Evolutionary conservation across 2,888 invertebrate species (phyloP).

Genomic region (Lasiommata megera): DNA sequence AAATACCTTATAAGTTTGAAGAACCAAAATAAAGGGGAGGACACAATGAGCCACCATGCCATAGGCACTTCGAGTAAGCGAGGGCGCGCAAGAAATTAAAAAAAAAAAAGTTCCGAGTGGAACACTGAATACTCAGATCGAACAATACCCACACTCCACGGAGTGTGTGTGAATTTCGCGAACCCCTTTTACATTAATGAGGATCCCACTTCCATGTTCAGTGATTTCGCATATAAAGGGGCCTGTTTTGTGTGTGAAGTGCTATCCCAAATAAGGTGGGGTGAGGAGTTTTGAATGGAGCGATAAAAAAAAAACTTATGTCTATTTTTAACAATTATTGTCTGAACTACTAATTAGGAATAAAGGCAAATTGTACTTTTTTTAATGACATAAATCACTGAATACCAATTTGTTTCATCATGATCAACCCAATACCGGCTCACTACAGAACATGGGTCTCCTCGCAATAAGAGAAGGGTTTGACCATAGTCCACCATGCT

Average conservation of each 20-base stretch:
- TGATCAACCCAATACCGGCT: too few species aligned
- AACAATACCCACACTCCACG: slow-evolving; percentile 25
- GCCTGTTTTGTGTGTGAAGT: slow-evolving; percentile 23
- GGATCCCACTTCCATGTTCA: slow-evolving; percentile 30
- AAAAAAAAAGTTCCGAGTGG: slow-evolving; percentile 24
- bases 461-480: too few species aligned
- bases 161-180: slow-evolving; percentile 30
- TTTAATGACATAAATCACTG: too few species aligned
- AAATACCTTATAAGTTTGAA: slow-evolving; percentile 17
- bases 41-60: slow-evolving; percentile 14
- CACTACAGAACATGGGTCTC: too few species aligned
- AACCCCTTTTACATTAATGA: slow-evolving; percentile 32
- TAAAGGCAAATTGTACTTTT: too few species aligned
- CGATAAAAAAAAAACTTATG: slow-evolving; percentile 6
- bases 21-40: slow-evolving; percentile 22
- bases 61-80: neutral
- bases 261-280: slow-evolving; percentile 23
- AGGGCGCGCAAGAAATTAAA: slow-evolving; percentile 24
- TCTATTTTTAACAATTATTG: too few species aligned
- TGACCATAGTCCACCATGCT: too few species aligned
- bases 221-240: slow-evolving; percentile 29
- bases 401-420: too few species aligned
- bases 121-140: slow-evolving; percentile 27
- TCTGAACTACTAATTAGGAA: too few species aligned
- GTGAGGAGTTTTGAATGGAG: slow-evolving; percentile 11